Base-by-base conservation (phyloP, 2,113 vertebrate species). In the Oncorhynchus tshawytscha region DNA sequence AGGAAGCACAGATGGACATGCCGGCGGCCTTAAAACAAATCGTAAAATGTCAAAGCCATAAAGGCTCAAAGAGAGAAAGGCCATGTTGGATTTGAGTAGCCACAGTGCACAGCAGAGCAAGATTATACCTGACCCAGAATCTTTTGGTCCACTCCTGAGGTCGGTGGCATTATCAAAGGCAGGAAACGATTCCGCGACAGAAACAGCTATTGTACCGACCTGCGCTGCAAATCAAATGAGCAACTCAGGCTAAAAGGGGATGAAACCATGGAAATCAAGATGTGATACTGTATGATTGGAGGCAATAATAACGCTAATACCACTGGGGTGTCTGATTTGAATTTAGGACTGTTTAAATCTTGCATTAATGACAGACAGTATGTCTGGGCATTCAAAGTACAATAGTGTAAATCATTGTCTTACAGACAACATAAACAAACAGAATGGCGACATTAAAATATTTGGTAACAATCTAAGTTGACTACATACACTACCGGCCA, bases 11-110 rank as follows among this genome's bases (percentile, higher is more conserved):
- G 39, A 45, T 45, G 39, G 18, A 67, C 51, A n/a, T 3, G 67
- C 27, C 76, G 25, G 70, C 31, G 15, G 16, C 49, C 18, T 13
- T 54, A 59, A 57, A 70, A 73, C 27, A 29, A 54, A 75, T 78
- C 48, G 7, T 57, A 49, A 80, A 80, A 80, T 74, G 69, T 78
- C 69, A 85, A 74, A 57, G 76, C 67, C 57, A 66, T 29, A 34
- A 73, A 22, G 65, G 29, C 71, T 76, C 62, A 71, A 59, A 49
- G 71, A 27, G 45, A 68, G 67, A 78, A 67, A 70, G 51, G 18
- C 60, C 69, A 34, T 45, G 20, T 60, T 78, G 62, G 71, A 77
- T 64, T 70, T 71, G 27, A 70, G 16, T 39, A 70, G 72, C 2
- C 39, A 54, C 22, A 20, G 59, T 59, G 70, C 51, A 3, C 12